Evolutionary conservation across 2,113 vertebrate species (phyloP).

Genomic region (Pollimyrus isidori): DNA sequence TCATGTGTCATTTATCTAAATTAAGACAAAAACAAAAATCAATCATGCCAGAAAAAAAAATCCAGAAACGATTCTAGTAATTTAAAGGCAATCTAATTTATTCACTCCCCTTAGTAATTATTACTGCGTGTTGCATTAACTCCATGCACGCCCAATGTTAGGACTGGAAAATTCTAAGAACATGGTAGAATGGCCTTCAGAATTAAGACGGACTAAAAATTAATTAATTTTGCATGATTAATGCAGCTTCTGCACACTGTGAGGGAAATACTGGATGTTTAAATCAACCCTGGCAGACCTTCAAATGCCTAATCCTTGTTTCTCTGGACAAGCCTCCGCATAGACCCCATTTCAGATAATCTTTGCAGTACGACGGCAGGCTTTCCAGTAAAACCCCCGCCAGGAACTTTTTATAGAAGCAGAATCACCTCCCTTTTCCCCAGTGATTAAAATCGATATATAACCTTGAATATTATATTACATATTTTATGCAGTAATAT

Average conservation of each 20-base stretch:
- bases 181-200: neutral
- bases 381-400: conserved; percentile 1
- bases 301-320: neutral
- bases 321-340: neutral
- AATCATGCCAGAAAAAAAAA: neutral
- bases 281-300: neutral
- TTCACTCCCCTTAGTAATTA: neutral
- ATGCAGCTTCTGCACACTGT: neutral
- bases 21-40: neutral
- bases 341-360: neutral
- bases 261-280: neutral
- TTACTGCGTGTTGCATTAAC: neutral
- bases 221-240: conserved; percentile 1
- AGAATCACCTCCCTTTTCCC: neutral
- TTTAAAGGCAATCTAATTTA: neutral
- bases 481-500: neutral
- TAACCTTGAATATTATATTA: neutral
- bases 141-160: neutral
- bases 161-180: neutral
- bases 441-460: neutral
- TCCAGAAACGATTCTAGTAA: neutral
- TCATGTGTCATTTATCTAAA: neutral
- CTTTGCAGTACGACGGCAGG: neutral
- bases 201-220: neutral
- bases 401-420: neutral